Evolutionary conservation across 2,888 invertebrate species (phyloP).

Genomic region (Chironomus riparius): DNA sequence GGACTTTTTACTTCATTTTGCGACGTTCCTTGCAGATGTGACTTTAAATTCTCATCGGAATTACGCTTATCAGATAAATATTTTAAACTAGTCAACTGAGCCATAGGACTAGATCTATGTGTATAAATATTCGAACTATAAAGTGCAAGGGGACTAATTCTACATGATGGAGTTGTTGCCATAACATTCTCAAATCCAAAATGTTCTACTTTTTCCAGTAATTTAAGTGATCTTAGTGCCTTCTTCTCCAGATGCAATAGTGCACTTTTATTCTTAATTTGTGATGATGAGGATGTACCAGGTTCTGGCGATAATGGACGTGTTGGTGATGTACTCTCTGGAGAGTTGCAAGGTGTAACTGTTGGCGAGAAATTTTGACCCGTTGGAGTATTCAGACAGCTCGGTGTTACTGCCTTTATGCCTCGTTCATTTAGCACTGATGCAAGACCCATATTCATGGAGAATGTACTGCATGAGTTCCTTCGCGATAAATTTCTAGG

Average conservation of each 20-base stretch:
- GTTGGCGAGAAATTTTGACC: constrained; percentile 64
- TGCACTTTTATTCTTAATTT: constrained; percentile 37
- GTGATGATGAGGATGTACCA: not conserved
- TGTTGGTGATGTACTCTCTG: constrained; percentile 48
- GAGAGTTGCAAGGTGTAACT: constrained; percentile 82
- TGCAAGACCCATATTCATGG: constrained; percentile 58
- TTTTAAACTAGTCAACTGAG: constrained; percentile 66
- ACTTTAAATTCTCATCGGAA: constrained; percentile 34
- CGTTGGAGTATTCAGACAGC: constrained; percentile 54
- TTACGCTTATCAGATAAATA: constrained; percentile 44
- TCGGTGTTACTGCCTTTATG: constrained; percentile 62
- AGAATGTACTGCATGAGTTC: constrained; percentile 72
- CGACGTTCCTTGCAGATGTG: constrained; percentile 14
- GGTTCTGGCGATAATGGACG: constrained; percentile 42
- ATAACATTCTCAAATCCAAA: constrained; percentile 60
- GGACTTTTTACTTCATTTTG: constrained; percentile 29
- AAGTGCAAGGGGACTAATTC: constrained; percentile 53
- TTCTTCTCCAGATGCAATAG: constrained; percentile 40
- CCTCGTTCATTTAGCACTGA: constrained; percentile 71
- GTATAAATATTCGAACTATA: constrained; percentile 51
- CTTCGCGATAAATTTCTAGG: constrained; percentile 56
- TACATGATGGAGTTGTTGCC: constrained; percentile 45
- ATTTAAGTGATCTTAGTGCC: constrained; percentile 45
- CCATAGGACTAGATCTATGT: constrained; percentile 63
- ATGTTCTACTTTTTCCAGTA: constrained; percentile 58